These are phyloP conservation scores for Oopsacas minuta DNA, from an alignment of 37 sponge, comb jelly and placozoan species.

Conservation along the genomic window DNA sequence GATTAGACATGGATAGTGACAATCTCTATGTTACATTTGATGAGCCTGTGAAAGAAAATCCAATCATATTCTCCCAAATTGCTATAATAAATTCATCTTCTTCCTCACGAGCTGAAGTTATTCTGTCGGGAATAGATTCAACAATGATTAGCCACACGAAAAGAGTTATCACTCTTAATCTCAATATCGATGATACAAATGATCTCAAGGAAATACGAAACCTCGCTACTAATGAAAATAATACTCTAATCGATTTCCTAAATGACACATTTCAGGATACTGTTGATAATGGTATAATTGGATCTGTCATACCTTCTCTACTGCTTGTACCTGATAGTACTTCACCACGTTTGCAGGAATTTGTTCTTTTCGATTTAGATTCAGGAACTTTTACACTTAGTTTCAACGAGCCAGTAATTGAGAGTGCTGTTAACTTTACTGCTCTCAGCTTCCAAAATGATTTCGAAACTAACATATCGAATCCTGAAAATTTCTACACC, in stretches of 20 bases:
- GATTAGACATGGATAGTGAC: constrained; percentile 51
- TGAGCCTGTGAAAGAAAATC: constrained; percentile 51
- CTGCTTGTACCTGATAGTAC: constrained; percentile 33
- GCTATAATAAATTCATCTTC: constrained; percentile 46
- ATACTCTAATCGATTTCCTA: constrained; percentile 54
- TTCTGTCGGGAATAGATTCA: constrained; percentile 14
- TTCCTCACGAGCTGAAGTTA: constrained; percentile 6
- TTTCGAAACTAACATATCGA: neutral
- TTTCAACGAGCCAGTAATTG: constrained; percentile 48
- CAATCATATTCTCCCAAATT: constrained; percentile 27
- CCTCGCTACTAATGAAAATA: constrained; percentile 41
- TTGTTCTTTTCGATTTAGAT: constrained; percentile 51
- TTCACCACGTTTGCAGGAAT: constrained; percentile 33
- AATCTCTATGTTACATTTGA: constrained; percentile 42
- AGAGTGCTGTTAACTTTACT: constrained; percentile 24
- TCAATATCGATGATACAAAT: constrained; percentile 48
- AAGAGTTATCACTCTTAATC: constrained; percentile 20
- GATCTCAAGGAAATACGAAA: constrained; percentile 44
- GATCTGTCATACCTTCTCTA: neutral
- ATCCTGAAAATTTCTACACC: neutral
- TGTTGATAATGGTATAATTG: constrained; percentile 31
- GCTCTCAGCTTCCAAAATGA: constrained; percentile 40
- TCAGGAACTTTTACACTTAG: constrained; percentile 35
- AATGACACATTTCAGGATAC: constrained; percentile 40
- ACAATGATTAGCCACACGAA: neutral